Base-by-base conservation (phyloP, 2,797 vertebrate genomes). In the Sebastiscus albofasciatus region DNA sequence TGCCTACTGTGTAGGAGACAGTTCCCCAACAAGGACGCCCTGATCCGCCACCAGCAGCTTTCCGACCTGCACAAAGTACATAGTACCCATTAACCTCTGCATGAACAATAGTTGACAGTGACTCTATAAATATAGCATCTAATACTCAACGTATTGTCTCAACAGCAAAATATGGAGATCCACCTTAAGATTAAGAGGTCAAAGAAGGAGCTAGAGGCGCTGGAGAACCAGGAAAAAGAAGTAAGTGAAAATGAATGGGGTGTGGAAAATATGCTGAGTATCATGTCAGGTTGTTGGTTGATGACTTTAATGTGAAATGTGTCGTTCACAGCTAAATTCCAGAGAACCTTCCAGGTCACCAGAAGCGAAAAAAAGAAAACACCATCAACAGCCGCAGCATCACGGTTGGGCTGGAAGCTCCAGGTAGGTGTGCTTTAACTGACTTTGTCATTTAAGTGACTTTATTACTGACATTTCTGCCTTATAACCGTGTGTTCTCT, bases 91-190 rank as follows among this genome's bases (percentile, higher is more conserved):
- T 34, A 10, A 61, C 36, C 3, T 60, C 1, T 61, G 4, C 16
- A 4, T 68, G 7, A 66, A 27, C 20, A 52, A 0, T 9, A 5
- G n/a, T 26, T 54, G 4, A 29, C 13, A 46, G 9, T 67, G 2
- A 56, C 1, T 5, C 1, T 12, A 6, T 9, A 11, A 12, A 68
- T 60, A 29, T 20, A 34, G 1, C 24, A 18, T 72, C 42, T 89
- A 67, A 90, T 36, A 22, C 9, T 20, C 8, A 2, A 8, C 73
- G 5, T 54, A 5, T 75, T 66, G 2, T 86, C 33, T 83, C 54
- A 58, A 82, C 34, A 99, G 99, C 98, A 99, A 99, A 99, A 99
- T 92, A 96, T 99, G 93, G 98, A 99, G 90, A 98, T 99, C 86
- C 98, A 99, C 69, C 95, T 97, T 75, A 99, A 99, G 94, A 99